A percentile compares a stretch with the other conserved stretches of the same genome.
Evolutionary conservation across 2,113 vertebrate genomes (phyloP).

Genomic region (Oryzias melastigma): DNA sequence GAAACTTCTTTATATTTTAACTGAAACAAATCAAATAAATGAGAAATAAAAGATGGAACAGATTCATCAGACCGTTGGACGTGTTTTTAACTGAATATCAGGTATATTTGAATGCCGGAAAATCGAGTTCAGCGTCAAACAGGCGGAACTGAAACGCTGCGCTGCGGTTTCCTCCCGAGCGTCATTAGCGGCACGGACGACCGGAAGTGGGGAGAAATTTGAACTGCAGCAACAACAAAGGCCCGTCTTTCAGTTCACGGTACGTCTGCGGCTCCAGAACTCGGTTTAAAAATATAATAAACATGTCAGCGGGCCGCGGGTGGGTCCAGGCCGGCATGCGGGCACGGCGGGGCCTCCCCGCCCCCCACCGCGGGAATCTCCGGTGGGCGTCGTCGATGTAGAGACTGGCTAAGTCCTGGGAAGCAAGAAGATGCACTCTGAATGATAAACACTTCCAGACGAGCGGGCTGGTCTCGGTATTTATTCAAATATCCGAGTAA

Average conservation of each 20-base stretch:
- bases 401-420: conserved; percentile 62
- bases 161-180: conserved; percentile 30
- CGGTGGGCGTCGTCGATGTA: conserved; percentile 21
- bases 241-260: conserved; percentile 23
- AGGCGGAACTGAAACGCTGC: conserved; percentile 36
- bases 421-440: conserved; percentile 27
- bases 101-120: not conserved
- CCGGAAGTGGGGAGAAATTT: conserved; percentile 58
- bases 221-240: conserved; percentile 57
- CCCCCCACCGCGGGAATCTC: not conserved
- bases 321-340: no score
- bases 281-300: conserved; percentile 6
- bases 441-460: conserved; percentile 1
- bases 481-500: no score
- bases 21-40: no score
- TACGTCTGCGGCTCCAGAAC: conserved; percentile 2
- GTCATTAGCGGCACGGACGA: conserved; percentile 24
- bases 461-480: no score
- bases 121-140: no score
- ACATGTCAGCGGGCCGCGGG: no score
- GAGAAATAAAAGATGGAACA: no score
- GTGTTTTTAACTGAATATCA: no score
- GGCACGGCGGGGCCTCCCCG: not conserved
- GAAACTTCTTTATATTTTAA: not conserved
- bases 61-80: no score